A percentile compares a stretch with the other conserved stretches of the same genome.
Evolutionary conservation across 2,797 vertebrate species (phyloP).

Genomic region (Arctocebus calabarensis): DNA sequence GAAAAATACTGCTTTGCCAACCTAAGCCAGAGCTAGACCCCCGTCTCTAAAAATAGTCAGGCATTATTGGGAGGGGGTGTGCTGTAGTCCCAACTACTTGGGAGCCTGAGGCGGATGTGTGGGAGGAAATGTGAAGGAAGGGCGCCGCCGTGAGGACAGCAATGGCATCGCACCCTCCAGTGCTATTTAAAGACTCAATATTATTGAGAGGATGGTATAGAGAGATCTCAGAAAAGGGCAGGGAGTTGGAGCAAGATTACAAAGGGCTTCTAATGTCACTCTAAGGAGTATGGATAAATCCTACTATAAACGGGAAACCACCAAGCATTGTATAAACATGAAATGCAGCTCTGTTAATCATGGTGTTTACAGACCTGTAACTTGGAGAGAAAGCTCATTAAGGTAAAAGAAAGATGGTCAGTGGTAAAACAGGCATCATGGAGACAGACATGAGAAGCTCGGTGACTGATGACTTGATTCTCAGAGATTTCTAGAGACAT

Average conservation of each 20-base stretch:
- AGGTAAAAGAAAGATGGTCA: too few relatives aligned
- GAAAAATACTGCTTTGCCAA: too few relatives aligned
- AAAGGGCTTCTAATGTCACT: background rate
- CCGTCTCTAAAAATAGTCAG: too few relatives aligned
- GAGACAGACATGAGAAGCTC: background rate
- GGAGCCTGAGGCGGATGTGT: too few relatives aligned
- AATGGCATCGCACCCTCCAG: accelerated
- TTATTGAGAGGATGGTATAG: accelerated
- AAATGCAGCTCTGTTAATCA: background rate
- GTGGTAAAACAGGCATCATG: too few relatives aligned
- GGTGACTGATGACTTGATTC: background rate
- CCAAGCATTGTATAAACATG: background rate
- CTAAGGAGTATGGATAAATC: background rate
- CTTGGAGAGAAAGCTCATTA: background rate
- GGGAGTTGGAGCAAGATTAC: background rate
- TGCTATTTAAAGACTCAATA: background rate
- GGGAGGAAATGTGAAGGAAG: background rate
- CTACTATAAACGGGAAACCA: background rate
- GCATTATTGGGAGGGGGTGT: too few relatives aligned
- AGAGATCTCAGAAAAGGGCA: background rate
- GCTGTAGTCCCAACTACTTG: too few relatives aligned
- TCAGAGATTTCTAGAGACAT: background rate
- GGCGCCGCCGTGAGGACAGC: accelerated
- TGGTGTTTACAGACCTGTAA: background rate
- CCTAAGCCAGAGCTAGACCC: too few relatives aligned